Percentiles rank a stretch among this genome's conserved stretches.
These are phyloP conservation scores for Acropora tenuis DNA, from an alignment of 64 coral and sea anemone genomes.

Conservation along the genomic window DNA sequence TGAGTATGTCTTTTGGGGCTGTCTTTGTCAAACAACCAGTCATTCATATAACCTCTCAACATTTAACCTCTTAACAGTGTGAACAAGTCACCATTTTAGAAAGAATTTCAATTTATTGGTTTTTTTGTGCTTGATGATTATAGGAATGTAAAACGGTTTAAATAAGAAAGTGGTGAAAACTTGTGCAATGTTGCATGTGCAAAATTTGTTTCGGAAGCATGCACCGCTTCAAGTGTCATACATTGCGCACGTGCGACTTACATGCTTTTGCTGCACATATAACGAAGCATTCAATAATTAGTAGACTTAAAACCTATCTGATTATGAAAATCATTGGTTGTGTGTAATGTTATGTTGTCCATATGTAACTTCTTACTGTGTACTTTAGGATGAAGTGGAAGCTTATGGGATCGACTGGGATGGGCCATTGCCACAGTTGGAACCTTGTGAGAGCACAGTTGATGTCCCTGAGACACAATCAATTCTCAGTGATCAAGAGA, in stretches of 20 bases:
- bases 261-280: not conserved
- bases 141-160: not conserved
- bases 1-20: conserved; percentile 28
- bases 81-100: conserved; percentile 28
- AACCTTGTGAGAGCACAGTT: conserved; percentile 20
- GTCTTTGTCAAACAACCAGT: conserved; percentile 8
- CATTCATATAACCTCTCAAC: conserved; percentile 13
- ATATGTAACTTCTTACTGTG: conserved; percentile 20
- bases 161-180: too few relatives aligned
- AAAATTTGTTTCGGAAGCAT: not conserved
- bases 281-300: conserved; percentile 1
- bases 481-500: conserved; percentile 55
- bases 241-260: not conserved
- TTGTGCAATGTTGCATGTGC: not conserved
- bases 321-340: conserved; percentile 23
- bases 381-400: conserved; percentile 28
- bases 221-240: too few relatives aligned
- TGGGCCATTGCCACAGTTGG: conserved; percentile 22
- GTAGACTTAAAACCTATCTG: conserved; percentile 17
- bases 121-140: conserved; percentile 28
- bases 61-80: conserved; percentile 20
- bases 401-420: conserved; percentile 19
- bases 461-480: conserved; percentile 46
- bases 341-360: conserved; percentile 14
- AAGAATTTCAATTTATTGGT: conserved; percentile 12